Base-by-base conservation (phyloP, 2,113 vertebrate genomes). In the Alectura lathami region DNA sequence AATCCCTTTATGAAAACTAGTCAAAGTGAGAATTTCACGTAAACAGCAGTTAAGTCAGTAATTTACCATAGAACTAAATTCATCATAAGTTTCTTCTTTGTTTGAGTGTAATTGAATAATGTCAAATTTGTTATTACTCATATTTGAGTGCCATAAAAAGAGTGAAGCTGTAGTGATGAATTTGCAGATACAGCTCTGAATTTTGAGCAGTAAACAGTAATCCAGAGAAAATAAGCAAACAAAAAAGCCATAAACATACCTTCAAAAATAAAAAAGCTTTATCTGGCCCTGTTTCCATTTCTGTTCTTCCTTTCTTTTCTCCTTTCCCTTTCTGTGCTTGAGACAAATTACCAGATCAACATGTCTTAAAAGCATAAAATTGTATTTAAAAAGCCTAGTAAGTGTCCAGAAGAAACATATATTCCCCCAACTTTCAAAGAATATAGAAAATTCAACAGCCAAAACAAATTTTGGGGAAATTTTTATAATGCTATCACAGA, bases 401-500 rank as follows among this genome's bases (percentile, higher is more conserved):
- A 7, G 11, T 89, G 21, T 22, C 85, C 26, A 43, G 18, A 38
- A 67, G 5, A 24, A 80, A 94, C 32, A 17, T 51, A 57, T 24
- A 4, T 47, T 62, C 8, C 27, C 21, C 69, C 81, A 67, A 66
- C 86, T 73, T 18, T 62, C 24, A 78, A 67, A 74, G 43, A 70
- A 59, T 68, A 72, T 3, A 60, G 34, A 82, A 91, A 86, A 75
- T 3, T 3, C 15, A 94, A 90, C 32, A 57, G 18, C n/a, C 94
- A 80, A 93, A 96, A 84, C 72, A 85, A 89, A 86, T 34, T 86
- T 77, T 83, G 40, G 42, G 88, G 34, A n/a, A 7, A 87, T 63
- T 90, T 95, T 83, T 23, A 48, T 74, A 94, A 85, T n/a, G 6
- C 16, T 56, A 24, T 57, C 30, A 93, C 36, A 82, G 86, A 83